Conservation (phyloP, 2,113 vertebrate genomes). For the Anoplopoma fimbria region DNA sequence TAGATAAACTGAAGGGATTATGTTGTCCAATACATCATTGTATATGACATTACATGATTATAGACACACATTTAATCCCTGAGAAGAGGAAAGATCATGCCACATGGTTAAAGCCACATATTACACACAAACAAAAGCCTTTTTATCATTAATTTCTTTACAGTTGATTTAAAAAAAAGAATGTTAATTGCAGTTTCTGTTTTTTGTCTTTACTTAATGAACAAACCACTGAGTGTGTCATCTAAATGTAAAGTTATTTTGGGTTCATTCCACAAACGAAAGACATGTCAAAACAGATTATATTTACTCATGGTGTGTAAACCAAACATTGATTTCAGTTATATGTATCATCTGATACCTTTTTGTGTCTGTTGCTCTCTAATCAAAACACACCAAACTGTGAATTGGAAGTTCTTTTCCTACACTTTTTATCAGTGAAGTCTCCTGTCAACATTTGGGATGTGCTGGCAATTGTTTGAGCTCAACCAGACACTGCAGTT, state of each 20-base stretch:
- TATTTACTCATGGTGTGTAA: neutral
- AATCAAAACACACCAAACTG: neutral
- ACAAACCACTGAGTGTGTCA: neutral
- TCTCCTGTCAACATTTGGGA: neutral
- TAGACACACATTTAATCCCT: slow-evolving; percentile 3
- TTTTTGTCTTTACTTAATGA: neutral
- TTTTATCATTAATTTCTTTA: neutral
- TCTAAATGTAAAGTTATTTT: neutral
- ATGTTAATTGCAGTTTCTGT: neutral
- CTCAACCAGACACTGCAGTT: neutral
- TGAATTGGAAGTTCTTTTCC: slow-evolving; percentile 3
- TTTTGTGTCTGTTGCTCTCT: neutral
- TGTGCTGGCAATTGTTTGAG: neutral
- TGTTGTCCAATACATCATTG: slow-evolving; percentile 21
- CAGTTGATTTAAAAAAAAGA: neutral
- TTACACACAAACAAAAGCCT: neutral
- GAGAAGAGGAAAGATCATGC: neutral
- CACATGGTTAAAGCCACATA: slow-evolving; percentile 8
- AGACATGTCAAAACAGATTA: neutral
- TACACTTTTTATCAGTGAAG: neutral
- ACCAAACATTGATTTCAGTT: neutral
- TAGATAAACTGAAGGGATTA: slow-evolving; percentile 56
- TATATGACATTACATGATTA: slow-evolving; percentile 27
- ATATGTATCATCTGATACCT: slow-evolving; percentile 1
- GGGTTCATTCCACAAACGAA: neutral